These are phyloP conservation scores for Tyto alba DNA, from an alignment of 2,113 vertebrate genomes.

Conservation along the genomic window DNA sequence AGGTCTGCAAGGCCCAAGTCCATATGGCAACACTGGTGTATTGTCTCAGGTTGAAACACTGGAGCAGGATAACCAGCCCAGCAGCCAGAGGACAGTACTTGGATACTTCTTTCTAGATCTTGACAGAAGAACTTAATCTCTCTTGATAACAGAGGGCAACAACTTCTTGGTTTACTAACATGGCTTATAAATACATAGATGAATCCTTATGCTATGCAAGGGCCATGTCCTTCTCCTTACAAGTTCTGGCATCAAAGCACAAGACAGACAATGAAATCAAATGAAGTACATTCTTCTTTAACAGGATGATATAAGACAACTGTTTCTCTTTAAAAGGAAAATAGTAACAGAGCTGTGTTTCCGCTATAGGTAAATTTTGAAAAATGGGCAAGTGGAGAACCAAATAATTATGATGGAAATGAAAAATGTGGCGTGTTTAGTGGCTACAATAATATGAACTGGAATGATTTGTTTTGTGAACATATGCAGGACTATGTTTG, in stretches of 20 bases:
- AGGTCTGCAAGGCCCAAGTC: background rate
- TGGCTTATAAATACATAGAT: background rate
- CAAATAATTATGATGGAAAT: constrained; percentile 86
- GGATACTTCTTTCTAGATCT: background rate
- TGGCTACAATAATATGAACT: constrained; percentile 62
- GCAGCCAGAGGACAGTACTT: background rate
- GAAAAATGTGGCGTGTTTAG: constrained; percentile 82
- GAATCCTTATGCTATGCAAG: background rate
- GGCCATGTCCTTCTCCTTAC: background rate
- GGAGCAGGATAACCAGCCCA: background rate
- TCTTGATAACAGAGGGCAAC: background rate
- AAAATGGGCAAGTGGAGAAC: constrained; percentile 85
- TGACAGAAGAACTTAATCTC: background rate
- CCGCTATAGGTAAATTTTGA: constrained; percentile 77
- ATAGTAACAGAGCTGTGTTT: background rate
- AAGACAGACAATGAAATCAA: background rate
- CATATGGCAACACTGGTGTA: background rate
- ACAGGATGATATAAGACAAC: background rate
- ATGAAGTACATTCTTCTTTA: background rate
- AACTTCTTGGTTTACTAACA: background rate
- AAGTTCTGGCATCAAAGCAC: background rate
- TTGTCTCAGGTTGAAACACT: background rate
- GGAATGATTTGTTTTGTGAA: constrained; percentile 90
- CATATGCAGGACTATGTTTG: constrained; percentile 82
- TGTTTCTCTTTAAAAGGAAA: background rate